These are phyloP conservation scores for Okapia johnstoni DNA, from an alignment of 2,113 vertebrate species.

Conservation along the genomic window DNA sequence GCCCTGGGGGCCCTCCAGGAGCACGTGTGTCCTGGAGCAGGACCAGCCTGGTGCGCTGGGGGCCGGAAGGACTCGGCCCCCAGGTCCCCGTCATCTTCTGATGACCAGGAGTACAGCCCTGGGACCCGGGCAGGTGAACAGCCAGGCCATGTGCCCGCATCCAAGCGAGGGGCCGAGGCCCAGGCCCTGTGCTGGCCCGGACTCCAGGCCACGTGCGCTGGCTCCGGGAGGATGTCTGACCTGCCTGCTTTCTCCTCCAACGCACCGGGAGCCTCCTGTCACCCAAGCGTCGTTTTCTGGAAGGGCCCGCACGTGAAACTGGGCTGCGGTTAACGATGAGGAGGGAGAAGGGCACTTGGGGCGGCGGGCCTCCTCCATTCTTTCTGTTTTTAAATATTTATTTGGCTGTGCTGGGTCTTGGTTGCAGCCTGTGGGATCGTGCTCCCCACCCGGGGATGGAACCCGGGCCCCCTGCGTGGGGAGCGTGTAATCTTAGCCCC, in stretches of 20 bases:
- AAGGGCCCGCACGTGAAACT: fast-evolving
- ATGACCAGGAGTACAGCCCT: neutral
- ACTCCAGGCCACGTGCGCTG: neutral
- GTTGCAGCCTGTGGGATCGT: neutral
- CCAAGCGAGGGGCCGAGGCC: neutral
- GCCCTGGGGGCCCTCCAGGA: neutral
- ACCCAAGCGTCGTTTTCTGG: no score
- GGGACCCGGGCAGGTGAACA: fast-evolving
- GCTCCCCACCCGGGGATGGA: neutral
- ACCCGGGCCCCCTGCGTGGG: neutral
- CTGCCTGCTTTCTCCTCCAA: neutral
- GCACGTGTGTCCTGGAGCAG: fast-evolving
- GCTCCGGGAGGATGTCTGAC: neutral
- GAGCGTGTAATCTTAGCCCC: neutral
- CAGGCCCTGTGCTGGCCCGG: neutral
- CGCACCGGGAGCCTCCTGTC: fast-evolving
- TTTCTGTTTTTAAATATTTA: neutral
- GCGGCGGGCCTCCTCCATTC: fast-evolving
- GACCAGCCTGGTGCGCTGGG: neutral
- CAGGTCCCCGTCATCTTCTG: neutral
- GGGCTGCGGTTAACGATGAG: fast-evolving
- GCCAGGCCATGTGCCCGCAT: fast-evolving
- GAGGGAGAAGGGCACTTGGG: no score
- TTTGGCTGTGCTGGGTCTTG: neutral
- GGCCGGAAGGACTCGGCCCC: no score